phyloP scores from a whole-genome alignment of 2,888 invertebrate genomes.

The Ichneumoninae sp. region DNA sequence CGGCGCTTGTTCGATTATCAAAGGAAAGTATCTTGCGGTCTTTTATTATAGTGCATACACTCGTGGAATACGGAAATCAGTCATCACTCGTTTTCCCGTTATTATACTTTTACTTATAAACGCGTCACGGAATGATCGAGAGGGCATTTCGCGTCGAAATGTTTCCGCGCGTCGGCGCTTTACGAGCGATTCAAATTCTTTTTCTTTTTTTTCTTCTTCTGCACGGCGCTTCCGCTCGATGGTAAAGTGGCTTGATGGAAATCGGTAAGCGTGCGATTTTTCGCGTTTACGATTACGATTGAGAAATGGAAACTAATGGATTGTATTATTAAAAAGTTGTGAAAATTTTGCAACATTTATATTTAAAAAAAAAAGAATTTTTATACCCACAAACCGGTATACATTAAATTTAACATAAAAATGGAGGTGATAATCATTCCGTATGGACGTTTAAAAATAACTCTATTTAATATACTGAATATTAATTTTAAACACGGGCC shows the following conservation, averaged over 20 bases:
- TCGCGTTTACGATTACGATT: neutral
- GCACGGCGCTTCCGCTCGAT: neutral
- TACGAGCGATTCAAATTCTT: neutral
- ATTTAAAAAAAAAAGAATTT: too few relatives aligned
- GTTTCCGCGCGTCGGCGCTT: neutral
- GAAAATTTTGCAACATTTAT: too few relatives aligned
- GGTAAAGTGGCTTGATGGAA: neutral
- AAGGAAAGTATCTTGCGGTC: constrained; percentile 67
- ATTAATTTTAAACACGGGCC: too few relatives aligned
- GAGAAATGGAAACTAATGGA: neutral
- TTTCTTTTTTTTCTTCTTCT: neutral
- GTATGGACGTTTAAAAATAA: too few relatives aligned
- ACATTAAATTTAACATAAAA: too few relatives aligned
- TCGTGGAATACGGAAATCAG: constrained; percentile 59
- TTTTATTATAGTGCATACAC: constrained; percentile 45
- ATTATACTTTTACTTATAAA: constrained; percentile 63
- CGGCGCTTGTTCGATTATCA: constrained; percentile 65
- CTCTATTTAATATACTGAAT: too few relatives aligned
- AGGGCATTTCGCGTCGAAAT: constrained; percentile 15
- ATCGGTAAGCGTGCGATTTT: too few relatives aligned
- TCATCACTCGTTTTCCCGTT: constrained; percentile 60
- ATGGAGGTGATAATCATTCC: too few relatives aligned
- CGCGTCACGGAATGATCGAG: constrained; percentile 54
- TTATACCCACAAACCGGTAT: too few relatives aligned
- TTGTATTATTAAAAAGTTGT: neutral